Base-by-base conservation (phyloP, 2,113 vertebrate genomes). In the Bubo blakistoni region DNA sequence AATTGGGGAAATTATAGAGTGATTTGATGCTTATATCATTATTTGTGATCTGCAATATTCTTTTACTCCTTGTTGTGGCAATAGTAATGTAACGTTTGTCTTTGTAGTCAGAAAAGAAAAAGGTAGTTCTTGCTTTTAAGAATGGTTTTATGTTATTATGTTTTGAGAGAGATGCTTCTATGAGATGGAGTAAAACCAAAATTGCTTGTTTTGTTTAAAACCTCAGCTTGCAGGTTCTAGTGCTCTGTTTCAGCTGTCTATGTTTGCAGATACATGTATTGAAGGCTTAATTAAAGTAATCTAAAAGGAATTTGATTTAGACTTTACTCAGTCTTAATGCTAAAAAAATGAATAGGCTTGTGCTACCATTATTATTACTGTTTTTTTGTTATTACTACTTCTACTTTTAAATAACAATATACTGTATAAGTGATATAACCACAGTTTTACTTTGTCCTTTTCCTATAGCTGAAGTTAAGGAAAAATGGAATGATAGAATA, bases 1-100 rank as follows among this genome's bases (percentile, higher is more conserved):
- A 25, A 30, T 0, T 25, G 12, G 16, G 16, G 18, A n/a, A 42
- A 11, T 19, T 46, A 24, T 17, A 9, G 49, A 7, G 29, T 14
- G 7, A 6, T 55, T n/a, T 46, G 42, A 42, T 71, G 32, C 36
- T 71, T 27, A 16, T 10, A 34, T 40, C 0, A 0, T 9, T 72
- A 13, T 62, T 72, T 84, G 14, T 47, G 10, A 18, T 88, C 14
- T 4, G 49, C 63, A n/a, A n/a, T 52, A 5, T 1, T 36, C 0
- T 17, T 65, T 51, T 62, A 63, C 6, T 34, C 3, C 1, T 10
- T 47, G 4, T n/a, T 26, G 10, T 16, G 8, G 34, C 15, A 84
- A 29, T 22, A 11, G 5, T 49, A 51, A 16, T 0, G 0, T 55
- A 17, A 51, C 17, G 4, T 7, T 52, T 79, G 49, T 25, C 12